phyloP scores from a whole-genome alignment of 2,113 vertebrate species.

The Sturnira hondurensis region DNA sequence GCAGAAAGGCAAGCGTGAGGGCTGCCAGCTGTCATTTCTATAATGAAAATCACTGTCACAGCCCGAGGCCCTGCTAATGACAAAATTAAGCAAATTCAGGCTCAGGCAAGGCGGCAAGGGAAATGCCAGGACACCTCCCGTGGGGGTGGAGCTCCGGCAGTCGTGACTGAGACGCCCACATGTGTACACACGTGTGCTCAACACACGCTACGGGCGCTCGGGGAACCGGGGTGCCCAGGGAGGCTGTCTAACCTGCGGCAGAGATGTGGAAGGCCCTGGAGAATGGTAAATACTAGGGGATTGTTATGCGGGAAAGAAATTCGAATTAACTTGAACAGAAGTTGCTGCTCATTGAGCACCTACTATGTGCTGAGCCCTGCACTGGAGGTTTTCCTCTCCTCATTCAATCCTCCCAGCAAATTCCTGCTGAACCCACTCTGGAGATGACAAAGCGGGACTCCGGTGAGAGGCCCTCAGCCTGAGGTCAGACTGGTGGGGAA shows the following conservation, averaged over 20 bases:
- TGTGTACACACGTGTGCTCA: rapidly evolving
- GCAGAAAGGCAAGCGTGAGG: neutral
- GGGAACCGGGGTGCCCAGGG: neutral
- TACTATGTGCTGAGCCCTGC: neutral
- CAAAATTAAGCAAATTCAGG: neutral
- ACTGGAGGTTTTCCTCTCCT: neutral
- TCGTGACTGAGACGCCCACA: conserved; percentile 45
- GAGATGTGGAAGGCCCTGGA: neutral
- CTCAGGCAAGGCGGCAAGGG: neutral
- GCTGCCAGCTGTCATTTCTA: conserved; percentile 19
- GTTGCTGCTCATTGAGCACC: neutral
- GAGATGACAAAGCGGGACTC: neutral
- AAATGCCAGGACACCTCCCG: conserved; percentile 58
- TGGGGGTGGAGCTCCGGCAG: conserved; percentile 31
- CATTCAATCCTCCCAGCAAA: neutral
- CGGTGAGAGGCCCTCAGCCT: neutral
- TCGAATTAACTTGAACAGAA: neutral
- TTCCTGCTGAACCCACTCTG: neutral
- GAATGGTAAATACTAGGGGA: neutral
- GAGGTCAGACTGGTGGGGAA: neutral
- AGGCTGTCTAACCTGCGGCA: neutral
- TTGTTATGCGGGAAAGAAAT: neutral
- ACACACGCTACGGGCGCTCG: neutral
- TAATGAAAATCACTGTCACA: conserved; percentile 37
- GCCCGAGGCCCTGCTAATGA: neutral